A percentile compares a stretch with the other conserved stretches of the same genome.
Evolutionary conservation across 2,797 vertebrate species (phyloP).

Genomic region (Helostoma temminkii): DNA sequence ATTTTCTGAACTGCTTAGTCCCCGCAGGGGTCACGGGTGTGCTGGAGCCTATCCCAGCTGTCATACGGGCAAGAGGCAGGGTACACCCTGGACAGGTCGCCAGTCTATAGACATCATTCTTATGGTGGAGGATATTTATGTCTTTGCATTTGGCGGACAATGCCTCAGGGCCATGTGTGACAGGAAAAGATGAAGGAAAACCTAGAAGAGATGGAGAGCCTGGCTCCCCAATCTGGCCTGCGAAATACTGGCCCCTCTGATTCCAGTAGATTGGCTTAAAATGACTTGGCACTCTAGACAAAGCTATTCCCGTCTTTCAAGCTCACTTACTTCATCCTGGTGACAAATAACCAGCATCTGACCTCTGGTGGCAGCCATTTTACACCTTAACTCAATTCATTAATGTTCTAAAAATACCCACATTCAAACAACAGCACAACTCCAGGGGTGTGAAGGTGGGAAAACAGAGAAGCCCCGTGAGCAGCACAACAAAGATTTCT

Average conservation of each 20-base stretch:
- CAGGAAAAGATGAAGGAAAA: conserved; percentile 61
- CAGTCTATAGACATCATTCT: too few relatives aligned
- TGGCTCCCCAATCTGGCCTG: conserved; percentile 46
- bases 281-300: conserved; percentile 63
- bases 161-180: conserved; percentile 52
- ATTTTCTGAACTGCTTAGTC: too few relatives aligned
- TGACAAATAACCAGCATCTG: conserved; percentile 66
- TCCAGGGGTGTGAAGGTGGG: conserved; percentile 43
- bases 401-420: conserved; percentile 65
- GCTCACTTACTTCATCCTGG: conserved; percentile 51
- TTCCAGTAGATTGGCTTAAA: conserved; percentile 62
- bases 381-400: conserved; percentile 64
- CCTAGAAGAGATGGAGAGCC: conserved; percentile 52
- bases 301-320: conserved; percentile 64
- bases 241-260: conserved; percentile 28
- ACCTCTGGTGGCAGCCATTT: conserved; percentile 62
- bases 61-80: too few relatives aligned
- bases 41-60: too few relatives aligned
- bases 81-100: too few relatives aligned
- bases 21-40: too few relatives aligned
- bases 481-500: conserved; percentile 37
- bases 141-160: conserved; percentile 42
- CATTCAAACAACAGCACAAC: conserved; percentile 46
- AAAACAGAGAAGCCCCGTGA: conserved; percentile 33
- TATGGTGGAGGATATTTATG: conserved; percentile 58